Evolutionary conservation across 2,113 vertebrate species (phyloP).

Genomic region (Ictalurus punctatus): DNA sequence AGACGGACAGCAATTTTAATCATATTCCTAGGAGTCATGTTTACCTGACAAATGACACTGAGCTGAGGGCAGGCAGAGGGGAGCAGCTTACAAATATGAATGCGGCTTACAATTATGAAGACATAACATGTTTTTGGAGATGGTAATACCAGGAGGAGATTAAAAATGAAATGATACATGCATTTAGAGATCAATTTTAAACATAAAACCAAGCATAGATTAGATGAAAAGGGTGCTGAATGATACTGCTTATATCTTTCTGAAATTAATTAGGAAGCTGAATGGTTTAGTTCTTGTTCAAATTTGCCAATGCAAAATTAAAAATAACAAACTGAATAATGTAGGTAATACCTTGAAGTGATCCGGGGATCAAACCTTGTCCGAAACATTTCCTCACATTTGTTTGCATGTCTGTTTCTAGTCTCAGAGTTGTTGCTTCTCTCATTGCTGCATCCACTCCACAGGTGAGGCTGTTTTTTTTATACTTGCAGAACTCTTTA

Average conservation of each 20-base stretch:
- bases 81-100: conserved; percentile 29
- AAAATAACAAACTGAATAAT: background rate
- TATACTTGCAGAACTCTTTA: background rate
- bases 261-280: background rate
- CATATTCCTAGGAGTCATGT: conserved; percentile 16
- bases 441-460: conserved; percentile 16
- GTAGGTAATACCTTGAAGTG: conserved; percentile 56
- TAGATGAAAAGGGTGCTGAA: conserved; percentile 8
- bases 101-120: conserved; percentile 34
- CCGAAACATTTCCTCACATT: conserved; percentile 53
- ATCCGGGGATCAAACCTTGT: conserved; percentile 66
- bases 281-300: background rate
- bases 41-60: conserved; percentile 36
- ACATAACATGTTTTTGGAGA: conserved; percentile 35
- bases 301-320: background rate
- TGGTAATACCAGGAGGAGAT: background rate
- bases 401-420: background rate
- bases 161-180: background rate
- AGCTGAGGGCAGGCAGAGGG: conserved; percentile 12
- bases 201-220: background rate
- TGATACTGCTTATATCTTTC: background rate
- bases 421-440: background rate
- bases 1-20: conserved; percentile 18
- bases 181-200: background rate
- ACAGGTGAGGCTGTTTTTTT: conserved; percentile 4